These are phyloP conservation scores for Pachycephala philippinensis DNA, from an alignment of 2,113 vertebrate species.

Conservation along the genomic window DNA sequence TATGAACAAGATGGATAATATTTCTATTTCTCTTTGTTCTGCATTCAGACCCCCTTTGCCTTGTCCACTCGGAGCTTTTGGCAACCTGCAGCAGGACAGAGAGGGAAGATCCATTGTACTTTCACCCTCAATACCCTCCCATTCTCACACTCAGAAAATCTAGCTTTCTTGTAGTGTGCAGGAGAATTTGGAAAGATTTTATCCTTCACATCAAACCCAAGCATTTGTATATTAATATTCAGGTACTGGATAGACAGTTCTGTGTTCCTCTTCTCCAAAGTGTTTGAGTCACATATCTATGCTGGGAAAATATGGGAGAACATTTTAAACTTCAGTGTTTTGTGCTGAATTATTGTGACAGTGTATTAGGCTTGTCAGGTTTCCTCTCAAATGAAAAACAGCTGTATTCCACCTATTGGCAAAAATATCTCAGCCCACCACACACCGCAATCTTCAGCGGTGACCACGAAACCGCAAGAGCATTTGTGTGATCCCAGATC, in stretches of 20 bases:
- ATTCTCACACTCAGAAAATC: neutral
- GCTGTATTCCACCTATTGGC: slow-evolving; percentile 76
- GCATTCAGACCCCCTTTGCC: neutral
- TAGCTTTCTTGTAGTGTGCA: neutral
- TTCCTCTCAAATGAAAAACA: slow-evolving; percentile 75
- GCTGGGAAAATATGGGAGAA: neutral
- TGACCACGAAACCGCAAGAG: slow-evolving; percentile 78
- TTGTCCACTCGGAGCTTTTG: neutral
- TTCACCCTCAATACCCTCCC: neutral
- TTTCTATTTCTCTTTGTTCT: neutral
- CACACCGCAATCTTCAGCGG: slow-evolving; percentile 73
- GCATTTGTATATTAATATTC: neutral
- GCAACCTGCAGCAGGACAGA: neutral
- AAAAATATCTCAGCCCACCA: slow-evolving; percentile 73
- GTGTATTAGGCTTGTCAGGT: slow-evolving; percentile 55
- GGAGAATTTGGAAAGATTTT: neutral
- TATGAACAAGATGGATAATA: neutral
- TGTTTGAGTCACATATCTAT: neutral
- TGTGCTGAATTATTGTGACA: slow-evolving; percentile 62
- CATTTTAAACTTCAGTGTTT: slow-evolving; percentile 22
- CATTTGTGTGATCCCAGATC: slow-evolving; percentile 81
- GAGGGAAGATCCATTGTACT: neutral
- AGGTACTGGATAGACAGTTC: neutral
- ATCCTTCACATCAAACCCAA: neutral
- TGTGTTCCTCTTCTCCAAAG: neutral